Evolutionary conservation across 1,140 invertebrate species (phyloP), one percentile per base, ranked within the genome.

Genomic region (Apolygus lucorum): DNA sequence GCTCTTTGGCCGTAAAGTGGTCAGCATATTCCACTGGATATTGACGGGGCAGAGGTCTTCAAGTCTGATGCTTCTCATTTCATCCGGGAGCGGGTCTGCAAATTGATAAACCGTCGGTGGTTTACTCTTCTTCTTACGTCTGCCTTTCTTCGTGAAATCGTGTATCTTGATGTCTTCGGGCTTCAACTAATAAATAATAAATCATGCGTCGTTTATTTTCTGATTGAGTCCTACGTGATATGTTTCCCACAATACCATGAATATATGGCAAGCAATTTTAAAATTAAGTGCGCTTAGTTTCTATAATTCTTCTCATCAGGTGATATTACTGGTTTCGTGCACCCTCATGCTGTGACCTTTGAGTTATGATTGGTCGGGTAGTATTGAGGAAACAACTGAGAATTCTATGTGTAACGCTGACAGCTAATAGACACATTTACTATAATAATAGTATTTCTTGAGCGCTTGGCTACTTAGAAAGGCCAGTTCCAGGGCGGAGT

Each of bases 1-100:
- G 1, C 84, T 84, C 76, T 92, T 92, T 0, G 93, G 92, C 74
- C 92, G 81, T 13, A 91, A 76, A 13, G 90, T 88, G 4, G 93
- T 96, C 4, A 96, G 79, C 93, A 96, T 96, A 77, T 88, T 86
- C 93, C 93, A 96, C 75, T 93, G 90, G 67, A 96, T 96, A n/a
- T 90, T 85, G 1, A 95, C 90, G 17, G 86, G 81, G 71, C 89
- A 89, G 28, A 95, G 79, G 74, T 95, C 91, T 68, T 88, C 86
- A 52, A 95, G 81, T 75, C 87, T 86, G 22, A 92, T 81, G 25
- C 82, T 81, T 74, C 84, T 83, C 92, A 95, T 95, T 77, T 92
- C 90, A 0, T 84, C 79, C 1, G 92, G 92, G 67, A 92, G 81
- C 0, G 92, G 92, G 81, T 95, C 86, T 68, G 88, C 86, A 77